Conservation (phyloP, 2,888 invertebrate genomes). For the Spodoptera picta region DNA sequence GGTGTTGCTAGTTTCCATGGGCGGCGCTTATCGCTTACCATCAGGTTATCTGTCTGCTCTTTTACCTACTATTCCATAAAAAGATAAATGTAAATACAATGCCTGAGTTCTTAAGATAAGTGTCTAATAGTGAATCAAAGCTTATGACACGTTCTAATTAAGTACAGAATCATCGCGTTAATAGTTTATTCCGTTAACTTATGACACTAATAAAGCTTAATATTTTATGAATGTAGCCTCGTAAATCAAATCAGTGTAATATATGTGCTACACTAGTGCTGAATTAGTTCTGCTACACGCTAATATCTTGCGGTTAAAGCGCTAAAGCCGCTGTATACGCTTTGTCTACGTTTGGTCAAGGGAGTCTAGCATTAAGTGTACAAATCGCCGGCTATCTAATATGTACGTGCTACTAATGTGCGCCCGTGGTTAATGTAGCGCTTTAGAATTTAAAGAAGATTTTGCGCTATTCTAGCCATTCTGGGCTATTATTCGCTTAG, state of each 20-base stretch:
- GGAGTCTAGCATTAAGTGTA: constrained; percentile 26
- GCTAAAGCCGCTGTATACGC: constrained; percentile 24
- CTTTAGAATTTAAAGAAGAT: constrained; percentile 21
- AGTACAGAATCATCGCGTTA: too few species aligned
- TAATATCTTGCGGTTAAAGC: constrained; percentile 9
- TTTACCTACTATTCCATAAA: too few species aligned
- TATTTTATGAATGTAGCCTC: constrained; percentile 16
- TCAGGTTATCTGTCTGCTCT: too few species aligned
- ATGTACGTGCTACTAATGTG: constrained; percentile 3
- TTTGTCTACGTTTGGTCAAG: constrained; percentile 30
- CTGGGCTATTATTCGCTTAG: constrained; percentile 6
- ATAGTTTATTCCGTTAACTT: background rate
- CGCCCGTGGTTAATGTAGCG: constrained; percentile 30
- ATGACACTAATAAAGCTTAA: constrained; percentile 1
- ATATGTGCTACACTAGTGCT: constrained; percentile 9
- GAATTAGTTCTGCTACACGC: constrained; percentile 31
- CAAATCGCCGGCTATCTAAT: constrained; percentile 34
- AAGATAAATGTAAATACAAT: too few species aligned
- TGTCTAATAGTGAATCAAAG: too few species aligned
- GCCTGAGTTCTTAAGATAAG: too few species aligned
- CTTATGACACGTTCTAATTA: too few species aligned
- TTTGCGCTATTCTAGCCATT: constrained; percentile 6
- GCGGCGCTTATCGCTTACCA: too few species aligned
- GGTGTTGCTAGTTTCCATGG: too few species aligned
- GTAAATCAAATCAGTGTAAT: constrained; percentile 21